Evolutionary conservation across 2,113 vertebrate genomes (phyloP).

Genomic region (Chloebia gouldiae): DNA sequence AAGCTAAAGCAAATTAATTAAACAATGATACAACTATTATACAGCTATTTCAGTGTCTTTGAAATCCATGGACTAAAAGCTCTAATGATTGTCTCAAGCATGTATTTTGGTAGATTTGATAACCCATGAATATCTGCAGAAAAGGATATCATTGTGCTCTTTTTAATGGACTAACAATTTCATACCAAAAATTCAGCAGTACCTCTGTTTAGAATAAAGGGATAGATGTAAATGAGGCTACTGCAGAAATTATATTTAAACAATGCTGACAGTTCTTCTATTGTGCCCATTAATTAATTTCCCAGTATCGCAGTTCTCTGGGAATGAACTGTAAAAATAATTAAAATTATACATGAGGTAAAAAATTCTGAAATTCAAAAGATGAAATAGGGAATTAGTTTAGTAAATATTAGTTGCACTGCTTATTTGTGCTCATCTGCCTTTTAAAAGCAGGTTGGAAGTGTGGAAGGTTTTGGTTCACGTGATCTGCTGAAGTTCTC

Average conservation of each 20-base stretch:
- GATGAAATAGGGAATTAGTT: conserved; percentile 67
- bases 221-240: conserved; percentile 67
- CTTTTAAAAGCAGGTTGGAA: conserved; percentile 25
- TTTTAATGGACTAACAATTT: conserved; percentile 72
- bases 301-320: conserved; percentile 67
- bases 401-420: conserved; percentile 65
- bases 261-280: conserved; percentile 71
- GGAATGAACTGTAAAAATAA: conserved; percentile 78
- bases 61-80: not conserved
- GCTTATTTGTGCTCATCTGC: conserved; percentile 55
- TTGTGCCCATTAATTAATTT: conserved; percentile 81
- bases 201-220: conserved; percentile 65
- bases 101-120: conserved; percentile 53
- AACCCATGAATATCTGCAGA: conserved; percentile 61
- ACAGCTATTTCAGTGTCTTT: not conserved
- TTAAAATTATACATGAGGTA: conserved; percentile 80
- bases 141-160: conserved; percentile 55
- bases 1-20: not conserved
- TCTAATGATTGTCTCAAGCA: not conserved
- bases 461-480: not conserved
- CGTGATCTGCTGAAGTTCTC: not conserved
- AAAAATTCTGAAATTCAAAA: conserved; percentile 74
- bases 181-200: conserved; percentile 55
- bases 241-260: conserved; percentile 60
- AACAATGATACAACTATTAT: not conserved